Evolutionary conservation across 30 jellyfish, hydroid and myxozoan genomes (phyloP).

Genomic region (Aurelia coerulea): DNA sequence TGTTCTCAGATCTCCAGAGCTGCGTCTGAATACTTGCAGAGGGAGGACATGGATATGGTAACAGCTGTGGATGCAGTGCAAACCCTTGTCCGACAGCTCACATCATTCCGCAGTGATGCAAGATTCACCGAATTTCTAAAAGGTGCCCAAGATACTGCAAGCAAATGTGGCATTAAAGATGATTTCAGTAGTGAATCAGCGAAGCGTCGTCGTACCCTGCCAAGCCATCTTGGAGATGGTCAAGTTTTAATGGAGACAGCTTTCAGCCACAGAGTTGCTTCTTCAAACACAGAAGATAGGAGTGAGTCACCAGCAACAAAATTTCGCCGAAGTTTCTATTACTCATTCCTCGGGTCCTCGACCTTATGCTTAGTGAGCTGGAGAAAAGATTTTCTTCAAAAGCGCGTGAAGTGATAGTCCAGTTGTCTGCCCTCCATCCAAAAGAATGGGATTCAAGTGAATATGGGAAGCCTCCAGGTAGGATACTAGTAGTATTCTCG

Average conservation of each 20-base stretch:
- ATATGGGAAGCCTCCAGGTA: neutral
- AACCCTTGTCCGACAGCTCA: too few species aligned
- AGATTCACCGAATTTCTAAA: too few species aligned
- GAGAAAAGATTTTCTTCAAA: too few species aligned
- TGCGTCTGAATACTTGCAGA: neutral
- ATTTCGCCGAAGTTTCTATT: neutral
- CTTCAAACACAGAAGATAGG: neutral
- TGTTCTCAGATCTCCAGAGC: too few species aligned
- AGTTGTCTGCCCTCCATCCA: neutral
- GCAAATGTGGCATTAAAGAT: too few species aligned
- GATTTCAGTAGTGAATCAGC: slow-evolving; percentile 5
- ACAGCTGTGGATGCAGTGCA: too few species aligned
- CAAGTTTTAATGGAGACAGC: slow-evolving; percentile 35
- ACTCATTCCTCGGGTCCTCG: too few species aligned
- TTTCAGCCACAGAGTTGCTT: slow-evolving; percentile 5
- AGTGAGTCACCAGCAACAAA: slow-evolving; percentile 25
- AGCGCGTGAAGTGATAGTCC: neutral
- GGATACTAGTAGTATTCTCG: neutral
- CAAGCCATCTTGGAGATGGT: slow-evolving; percentile 55
- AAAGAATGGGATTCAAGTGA: too few species aligned
- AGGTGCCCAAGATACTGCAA: too few species aligned
- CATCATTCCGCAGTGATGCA: too few species aligned
- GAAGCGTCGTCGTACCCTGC: slow-evolving; percentile 52
- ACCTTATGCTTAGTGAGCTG: neutral
- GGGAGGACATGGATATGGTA: too few species aligned